These are phyloP conservation scores for Sus scrofa DNA, from an alignment of 2,113 vertebrate species.

Conservation along the genomic window T2T-Sscrofa CM000826.6:85236001-85236500, in stretches of 20 bases:
- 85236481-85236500: constrained; percentile 6
- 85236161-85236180: neutral
- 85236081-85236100: neutral
- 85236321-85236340: neutral
- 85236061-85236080: neutral
- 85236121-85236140: constrained; percentile 30
- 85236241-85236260: constrained; percentile 3
- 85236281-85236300: neutral
- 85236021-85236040: neutral
- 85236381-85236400: neutral
- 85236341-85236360: neutral
- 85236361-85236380: constrained; percentile 29
- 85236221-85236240: neutral
- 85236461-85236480: constrained; percentile 77
- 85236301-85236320: neutral
- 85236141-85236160: neutral
- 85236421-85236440: constrained; percentile 71
- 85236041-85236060: neutral
- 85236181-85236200: neutral
- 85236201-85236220: neutral
- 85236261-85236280: neutral
- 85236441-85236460: constrained; percentile 79
- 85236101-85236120: neutral
- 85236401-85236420: neutral
- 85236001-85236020: neutral